Evolutionary conservation across 2,113 vertebrate species (phyloP).

Genomic region (Cercopithecus mona): DNA sequence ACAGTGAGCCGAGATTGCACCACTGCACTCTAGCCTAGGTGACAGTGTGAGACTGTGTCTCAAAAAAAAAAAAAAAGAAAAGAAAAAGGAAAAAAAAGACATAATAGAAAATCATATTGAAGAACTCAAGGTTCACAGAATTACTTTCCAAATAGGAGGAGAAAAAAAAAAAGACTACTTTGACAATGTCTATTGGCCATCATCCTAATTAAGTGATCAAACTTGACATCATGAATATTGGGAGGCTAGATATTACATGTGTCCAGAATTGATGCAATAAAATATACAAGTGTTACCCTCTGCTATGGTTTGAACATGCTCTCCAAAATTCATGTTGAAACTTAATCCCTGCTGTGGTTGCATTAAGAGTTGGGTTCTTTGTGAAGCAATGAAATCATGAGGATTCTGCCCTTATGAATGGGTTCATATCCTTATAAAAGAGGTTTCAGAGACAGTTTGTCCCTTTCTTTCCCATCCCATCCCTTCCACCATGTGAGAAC

Average conservation of each 20-base stretch:
- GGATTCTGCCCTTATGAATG: rapidly evolving
- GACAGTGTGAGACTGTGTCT: no score
- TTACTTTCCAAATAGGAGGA: neutral
- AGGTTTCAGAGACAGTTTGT: neutral
- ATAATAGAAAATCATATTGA: neutral
- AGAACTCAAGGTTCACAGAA: neutral
- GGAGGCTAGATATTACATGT: neutral
- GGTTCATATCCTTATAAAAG: neutral
- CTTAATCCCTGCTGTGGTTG: neutral
- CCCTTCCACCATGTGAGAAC: neutral
- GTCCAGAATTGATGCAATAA: neutral
- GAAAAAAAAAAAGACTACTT: neutral
- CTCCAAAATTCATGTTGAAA: neutral
- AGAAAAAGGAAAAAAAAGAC: no score
- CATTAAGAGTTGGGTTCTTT: neutral
- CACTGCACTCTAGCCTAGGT: no score
- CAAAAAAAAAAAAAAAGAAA: no score
- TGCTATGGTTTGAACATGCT: neutral
- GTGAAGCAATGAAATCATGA: neutral
- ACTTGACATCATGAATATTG: neutral
- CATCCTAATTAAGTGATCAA: neutral
- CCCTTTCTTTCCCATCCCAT: neutral
- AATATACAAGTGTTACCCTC: neutral
- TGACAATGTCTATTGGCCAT: neutral
- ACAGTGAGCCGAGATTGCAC: no score